Evolutionary conservation across 2,113 vertebrate species (phyloP).

Genomic region (Hoplias malabaricus): DNA sequence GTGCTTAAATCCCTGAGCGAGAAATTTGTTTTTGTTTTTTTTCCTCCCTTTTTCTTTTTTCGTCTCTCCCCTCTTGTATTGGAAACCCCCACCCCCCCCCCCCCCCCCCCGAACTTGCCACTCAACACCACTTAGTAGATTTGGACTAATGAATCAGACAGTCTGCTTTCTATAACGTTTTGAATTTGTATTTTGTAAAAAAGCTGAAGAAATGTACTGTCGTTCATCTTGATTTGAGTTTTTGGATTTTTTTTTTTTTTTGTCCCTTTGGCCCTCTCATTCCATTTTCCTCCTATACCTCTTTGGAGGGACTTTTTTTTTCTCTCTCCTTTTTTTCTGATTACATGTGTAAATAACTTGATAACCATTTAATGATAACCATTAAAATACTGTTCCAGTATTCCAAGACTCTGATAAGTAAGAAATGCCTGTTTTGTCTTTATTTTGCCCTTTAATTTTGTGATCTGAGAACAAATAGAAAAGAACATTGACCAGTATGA

Average conservation of each 20-base stretch:
- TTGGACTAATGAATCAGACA: constrained; percentile 33
- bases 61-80: too few species aligned
- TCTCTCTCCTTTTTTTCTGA: constrained; percentile 11
- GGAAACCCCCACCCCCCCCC: too few species aligned
- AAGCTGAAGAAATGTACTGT: constrained; percentile 42
- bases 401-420: constrained; percentile 33
- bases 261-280: constrained; percentile 2
- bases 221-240: constrained; percentile 30
- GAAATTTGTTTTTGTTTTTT: neutral
- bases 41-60: neutral
- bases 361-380: constrained; percentile 47
- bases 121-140: neutral
- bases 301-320: constrained; percentile 2
- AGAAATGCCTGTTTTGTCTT: neutral
- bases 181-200: constrained; percentile 44
- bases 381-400: constrained; percentile 48
- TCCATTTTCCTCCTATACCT: constrained; percentile 27
- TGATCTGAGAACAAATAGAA: too few species aligned
- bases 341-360: constrained; percentile 54
- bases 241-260: neutral
- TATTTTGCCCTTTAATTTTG: too few species aligned
- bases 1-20: neutral
- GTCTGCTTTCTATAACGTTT: constrained; percentile 40
- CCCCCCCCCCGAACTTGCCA: too few species aligned
- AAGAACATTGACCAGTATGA: too few species aligned